Evolutionary conservation across 1,140 invertebrate genomes (phyloP), one percentile per base, ranked within the genome.

Genomic region (Leptinotarsa defecta): DNA sequence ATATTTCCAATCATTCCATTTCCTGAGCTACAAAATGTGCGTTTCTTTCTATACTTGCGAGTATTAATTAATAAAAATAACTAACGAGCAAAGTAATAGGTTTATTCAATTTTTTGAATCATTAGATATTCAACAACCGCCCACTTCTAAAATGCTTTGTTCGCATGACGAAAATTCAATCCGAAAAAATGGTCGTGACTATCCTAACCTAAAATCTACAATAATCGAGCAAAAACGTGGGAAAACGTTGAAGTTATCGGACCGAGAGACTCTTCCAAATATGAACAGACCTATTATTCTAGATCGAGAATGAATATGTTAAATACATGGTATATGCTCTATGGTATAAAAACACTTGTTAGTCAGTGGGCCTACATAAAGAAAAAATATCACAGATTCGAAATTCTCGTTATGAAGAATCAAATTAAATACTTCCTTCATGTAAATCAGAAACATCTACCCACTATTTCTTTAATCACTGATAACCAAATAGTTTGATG

Each of bases 221-320:
- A 77, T 74, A 74, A 78, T 77, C 77, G 75, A 75, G 75, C 63
- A 78, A 78, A 78, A 80, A 76, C 79, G 79, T 80, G 79, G 79
- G 79, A 80, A 80, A 78, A 74, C 34, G 63, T 72, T 49, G 15
- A 27, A 70, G 52, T 76, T 73, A 69, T 48, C 22, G 71, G 63
- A 62, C 71, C 20, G 43, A 17, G 24, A 17, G 19, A 43, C 49
- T 48, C 57, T 61, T 74, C 75, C 71, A 69, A 76, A 76, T 73
- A 76, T 52, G 65, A 69, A 63, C 70, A 69, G 70, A 72, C 70
- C 70, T 68, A 74, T 73, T 71, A 68, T 70, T 77, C 68, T 71
- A 70, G 43, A 57, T 71, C 68, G 52, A 77, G 57, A 63, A n/a
- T 69, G 27, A 68, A 71, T 74, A 72, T 68, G 43, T 62, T 57